These are phyloP conservation scores for Bombylius major DNA, from an alignment of 2,888 invertebrate genomes.

Conservation along the genomic window DNA sequence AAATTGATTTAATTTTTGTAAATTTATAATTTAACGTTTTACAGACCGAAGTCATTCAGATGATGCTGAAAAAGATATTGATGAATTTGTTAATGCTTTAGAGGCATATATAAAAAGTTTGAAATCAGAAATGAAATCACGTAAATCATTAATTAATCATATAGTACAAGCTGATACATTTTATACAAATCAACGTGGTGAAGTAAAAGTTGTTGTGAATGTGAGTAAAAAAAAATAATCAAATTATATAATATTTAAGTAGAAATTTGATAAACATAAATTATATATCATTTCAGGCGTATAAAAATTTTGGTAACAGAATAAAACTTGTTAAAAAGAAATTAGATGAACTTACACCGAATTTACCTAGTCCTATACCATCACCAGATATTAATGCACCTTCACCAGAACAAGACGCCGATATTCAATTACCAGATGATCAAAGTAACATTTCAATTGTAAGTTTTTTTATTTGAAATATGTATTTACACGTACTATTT, in stretches of 20 bases:
- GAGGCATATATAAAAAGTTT: slow-evolving; percentile 70
- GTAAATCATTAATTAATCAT: slow-evolving; percentile 62
- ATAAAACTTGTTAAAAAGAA: slow-evolving; percentile 77
- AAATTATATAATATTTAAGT: neutral
- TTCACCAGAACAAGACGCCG: slow-evolving; percentile 72
- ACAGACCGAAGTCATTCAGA: slow-evolving; percentile 73
- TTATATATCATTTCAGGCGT: slow-evolving; percentile 51
- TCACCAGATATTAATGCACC: slow-evolving; percentile 51
- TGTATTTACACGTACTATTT: neutral
- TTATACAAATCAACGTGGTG: slow-evolving; percentile 80
- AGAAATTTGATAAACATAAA: neutral
- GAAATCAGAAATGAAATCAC: slow-evolving; percentile 69
- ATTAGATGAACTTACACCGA: slow-evolving; percentile 65
- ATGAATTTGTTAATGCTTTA: slow-evolving; percentile 64
- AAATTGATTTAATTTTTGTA: neutral
- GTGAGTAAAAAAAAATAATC: slow-evolving; percentile 45
- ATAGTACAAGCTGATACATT: slow-evolving; percentile 73
- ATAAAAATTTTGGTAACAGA: slow-evolving; percentile 82
- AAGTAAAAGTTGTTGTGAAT: slow-evolving; percentile 91
- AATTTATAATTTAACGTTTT: slow-evolving; percentile 11
- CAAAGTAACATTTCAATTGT: slow-evolving; percentile 13
- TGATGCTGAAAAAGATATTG: slow-evolving; percentile 77
- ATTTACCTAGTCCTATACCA: slow-evolving; percentile 51
- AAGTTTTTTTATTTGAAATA: neutral
- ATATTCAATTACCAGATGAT: slow-evolving; percentile 58